phyloP scores from a whole-genome alignment of 92 coral and sea anemone species.

The Epizoanthus ramosus region DNA sequence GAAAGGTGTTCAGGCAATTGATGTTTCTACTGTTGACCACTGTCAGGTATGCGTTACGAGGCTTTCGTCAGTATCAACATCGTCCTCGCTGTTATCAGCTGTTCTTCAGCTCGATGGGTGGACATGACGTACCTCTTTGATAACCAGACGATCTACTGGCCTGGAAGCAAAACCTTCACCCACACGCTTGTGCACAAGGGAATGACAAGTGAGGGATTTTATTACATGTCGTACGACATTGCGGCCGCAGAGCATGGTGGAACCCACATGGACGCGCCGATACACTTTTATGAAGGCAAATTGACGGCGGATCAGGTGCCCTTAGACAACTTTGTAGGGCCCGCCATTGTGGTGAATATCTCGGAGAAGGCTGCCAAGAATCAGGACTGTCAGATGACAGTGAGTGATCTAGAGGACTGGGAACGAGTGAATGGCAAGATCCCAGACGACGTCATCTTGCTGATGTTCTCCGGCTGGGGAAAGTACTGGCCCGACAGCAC shows the following conservation, averaged over 20 bases:
- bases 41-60: too few relatives aligned
- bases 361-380: slow-evolving; percentile 67
- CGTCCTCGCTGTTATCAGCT: neutral
- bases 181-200: slow-evolving; percentile 50
- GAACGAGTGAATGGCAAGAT: slow-evolving; percentile 54
- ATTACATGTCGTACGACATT: slow-evolving; percentile 55
- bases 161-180: slow-evolving; percentile 40
- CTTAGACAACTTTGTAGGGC: slow-evolving; percentile 69
- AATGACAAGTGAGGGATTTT: slow-evolving; percentile 30
- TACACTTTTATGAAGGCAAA: slow-evolving; percentile 60
- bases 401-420: slow-evolving; percentile 59
- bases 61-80: too few relatives aligned
- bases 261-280: slow-evolving; percentile 81
- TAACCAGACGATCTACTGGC: slow-evolving; percentile 77
- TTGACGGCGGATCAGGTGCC: slow-evolving; percentile 80
- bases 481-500: slow-evolving; percentile 45
- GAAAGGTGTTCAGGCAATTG: too few relatives aligned
- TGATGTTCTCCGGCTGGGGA: slow-evolving; percentile 54
- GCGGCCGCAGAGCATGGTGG: slow-evolving; percentile 76
- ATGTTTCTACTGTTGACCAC: too few relatives aligned
- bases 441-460: slow-evolving; percentile 51
- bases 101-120: slow-evolving; percentile 46
- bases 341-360: slow-evolving; percentile 77
- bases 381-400: slow-evolving; percentile 33
- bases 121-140: slow-evolving; percentile 68